phyloP scores from a whole-genome alignment of 1,140 invertebrate species.

The Akabosia matsudoensis region DNA sequence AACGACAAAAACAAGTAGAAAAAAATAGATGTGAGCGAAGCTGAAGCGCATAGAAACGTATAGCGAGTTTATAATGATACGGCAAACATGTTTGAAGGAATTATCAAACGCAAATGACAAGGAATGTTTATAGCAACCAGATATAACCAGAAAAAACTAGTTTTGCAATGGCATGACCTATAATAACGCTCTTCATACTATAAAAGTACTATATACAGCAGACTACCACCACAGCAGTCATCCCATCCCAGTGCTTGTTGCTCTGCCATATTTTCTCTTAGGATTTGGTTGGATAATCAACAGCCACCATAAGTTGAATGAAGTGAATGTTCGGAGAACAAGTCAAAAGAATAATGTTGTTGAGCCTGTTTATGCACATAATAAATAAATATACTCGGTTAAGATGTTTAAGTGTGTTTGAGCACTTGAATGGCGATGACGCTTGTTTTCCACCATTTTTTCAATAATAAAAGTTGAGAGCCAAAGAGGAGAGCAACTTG shows the following conservation, averaged over 20 bases:
- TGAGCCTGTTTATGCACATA: neutral
- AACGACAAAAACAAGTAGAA: no score
- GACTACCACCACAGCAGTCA: no score
- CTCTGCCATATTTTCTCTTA: neutral
- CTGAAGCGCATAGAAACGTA: neutral
- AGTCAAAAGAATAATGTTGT: neutral
- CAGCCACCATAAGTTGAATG: neutral
- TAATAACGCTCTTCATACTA: neutral
- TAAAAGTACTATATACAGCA: no score
- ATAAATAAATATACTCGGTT: neutral
- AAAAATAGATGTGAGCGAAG: no score
- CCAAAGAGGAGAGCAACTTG: neutral
- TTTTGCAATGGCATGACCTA: constrained; percentile 6
- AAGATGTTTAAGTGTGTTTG: neutral
- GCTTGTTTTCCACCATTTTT: neutral
- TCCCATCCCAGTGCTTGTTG: neutral
- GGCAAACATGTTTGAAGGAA: neutral
- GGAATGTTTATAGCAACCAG: neutral
- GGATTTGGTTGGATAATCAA: neutral
- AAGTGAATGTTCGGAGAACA: neutral
- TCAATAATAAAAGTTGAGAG: no score
- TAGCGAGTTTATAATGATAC: neutral
- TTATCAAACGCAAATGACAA: neutral
- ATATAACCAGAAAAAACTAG: constrained; percentile 2
- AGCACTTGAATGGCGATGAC: neutral